Evolutionary conservation across 2,797 vertebrate species (phyloP).

Genomic region (Tangara arthus): DNA sequence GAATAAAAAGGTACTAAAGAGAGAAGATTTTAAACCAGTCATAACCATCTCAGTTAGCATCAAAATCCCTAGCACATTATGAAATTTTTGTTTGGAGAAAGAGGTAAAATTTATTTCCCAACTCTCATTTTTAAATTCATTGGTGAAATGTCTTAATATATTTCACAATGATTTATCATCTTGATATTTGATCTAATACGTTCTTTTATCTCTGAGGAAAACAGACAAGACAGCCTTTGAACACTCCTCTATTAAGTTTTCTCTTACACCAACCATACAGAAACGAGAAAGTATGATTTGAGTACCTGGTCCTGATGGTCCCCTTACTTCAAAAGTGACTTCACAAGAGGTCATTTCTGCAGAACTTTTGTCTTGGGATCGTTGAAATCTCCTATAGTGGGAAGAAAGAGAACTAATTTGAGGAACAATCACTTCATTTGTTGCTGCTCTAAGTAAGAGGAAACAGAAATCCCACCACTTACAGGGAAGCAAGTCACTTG

Average conservation of each 20-base stretch:
- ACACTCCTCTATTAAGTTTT: not conserved
- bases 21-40: not conserved
- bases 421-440: not conserved
- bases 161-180: not conserved
- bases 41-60: not conserved
- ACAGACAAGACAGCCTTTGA: not conserved
- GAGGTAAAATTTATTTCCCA: not conserved
- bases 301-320: constrained; percentile 84
- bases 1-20: not conserved
- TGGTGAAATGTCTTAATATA: not conserved
- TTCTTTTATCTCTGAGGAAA: not conserved
- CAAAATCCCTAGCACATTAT: not conserved
- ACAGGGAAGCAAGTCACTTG: not conserved
- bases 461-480: not conserved
- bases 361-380: constrained; percentile 7
- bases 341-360: constrained; percentile 83
- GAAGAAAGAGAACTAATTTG: constrained; percentile 14
- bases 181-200: not conserved
- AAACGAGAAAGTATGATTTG: not conserved
- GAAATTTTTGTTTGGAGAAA: not conserved
- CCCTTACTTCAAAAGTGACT: constrained; percentile 86
- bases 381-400: not conserved
- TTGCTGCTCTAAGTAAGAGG: not conserved
- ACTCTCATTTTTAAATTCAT: not conserved
- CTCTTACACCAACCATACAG: not conserved